Conservation (phyloP, 2,888 invertebrate species). For the Ferdinandea cuprea region DNA sequence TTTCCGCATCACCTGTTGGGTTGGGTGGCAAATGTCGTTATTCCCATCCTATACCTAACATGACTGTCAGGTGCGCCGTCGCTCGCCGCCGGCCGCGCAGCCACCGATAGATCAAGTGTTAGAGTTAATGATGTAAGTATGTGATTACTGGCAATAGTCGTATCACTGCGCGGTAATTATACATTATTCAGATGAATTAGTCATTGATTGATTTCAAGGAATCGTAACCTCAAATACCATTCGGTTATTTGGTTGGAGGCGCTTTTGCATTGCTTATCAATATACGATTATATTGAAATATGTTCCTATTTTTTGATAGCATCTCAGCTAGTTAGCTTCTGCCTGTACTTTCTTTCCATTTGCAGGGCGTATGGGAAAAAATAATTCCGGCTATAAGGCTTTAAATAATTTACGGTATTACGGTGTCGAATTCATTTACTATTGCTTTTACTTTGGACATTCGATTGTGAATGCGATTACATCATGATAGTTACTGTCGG, state of each 20-base stretch:
- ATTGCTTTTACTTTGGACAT: too few species aligned
- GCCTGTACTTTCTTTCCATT: too few species aligned
- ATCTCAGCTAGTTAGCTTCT: too few species aligned
- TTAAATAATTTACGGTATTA: too few species aligned
- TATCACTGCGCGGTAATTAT: constrained; percentile 65
- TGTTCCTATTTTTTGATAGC: too few species aligned
- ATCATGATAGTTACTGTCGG: too few species aligned
- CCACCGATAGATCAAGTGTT: constrained; percentile 58
- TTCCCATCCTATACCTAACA: constrained; percentile 56
- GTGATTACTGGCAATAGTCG: constrained; percentile 41
- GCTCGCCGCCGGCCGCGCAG: constrained; percentile 16
- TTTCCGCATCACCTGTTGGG: constrained; percentile 80
- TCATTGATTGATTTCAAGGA: constrained; percentile 44
- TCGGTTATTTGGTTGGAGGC: constrained; percentile 1
- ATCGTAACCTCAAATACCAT: constrained; percentile 15
- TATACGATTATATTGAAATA: too few species aligned
- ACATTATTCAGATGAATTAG: constrained; percentile 58
- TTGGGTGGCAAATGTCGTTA: constrained; percentile 73
- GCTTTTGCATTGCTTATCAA: too few species aligned
- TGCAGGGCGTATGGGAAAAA: too few species aligned
- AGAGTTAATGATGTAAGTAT: constrained; percentile 68
- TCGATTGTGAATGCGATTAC: too few species aligned
- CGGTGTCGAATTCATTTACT: too few species aligned
- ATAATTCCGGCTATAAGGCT: too few species aligned
- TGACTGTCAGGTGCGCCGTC: constrained; percentile 41